Conservation (phyloP, 1,140 invertebrate species). For the Dysdera silvatica region DNA sequence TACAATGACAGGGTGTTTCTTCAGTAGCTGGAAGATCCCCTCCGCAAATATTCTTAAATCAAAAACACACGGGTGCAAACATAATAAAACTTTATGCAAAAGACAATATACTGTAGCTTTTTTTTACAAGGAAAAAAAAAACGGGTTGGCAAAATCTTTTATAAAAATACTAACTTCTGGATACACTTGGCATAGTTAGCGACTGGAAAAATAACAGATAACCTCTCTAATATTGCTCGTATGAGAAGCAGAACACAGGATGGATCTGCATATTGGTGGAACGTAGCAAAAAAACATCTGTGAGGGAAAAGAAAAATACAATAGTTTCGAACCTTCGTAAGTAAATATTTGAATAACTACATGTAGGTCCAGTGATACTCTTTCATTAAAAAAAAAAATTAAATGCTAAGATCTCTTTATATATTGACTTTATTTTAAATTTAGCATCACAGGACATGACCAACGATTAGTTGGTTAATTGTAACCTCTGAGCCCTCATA, state of each 20-base stretch:
- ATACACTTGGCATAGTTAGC: slow-evolving; percentile 8
- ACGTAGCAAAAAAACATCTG: slow-evolving; percentile 17
- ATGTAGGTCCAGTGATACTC: too few relatives aligned
- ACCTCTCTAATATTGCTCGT: slow-evolving; percentile 18
- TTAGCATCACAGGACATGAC: too few relatives aligned
- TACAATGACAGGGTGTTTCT: slow-evolving; percentile 13
- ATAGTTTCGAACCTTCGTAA: too few relatives aligned
- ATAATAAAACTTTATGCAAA: not conserved
- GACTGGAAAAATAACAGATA: slow-evolving; percentile 14
- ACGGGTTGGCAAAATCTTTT: not conserved
- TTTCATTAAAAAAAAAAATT: too few relatives aligned
- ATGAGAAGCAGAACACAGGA: slow-evolving; percentile 4
- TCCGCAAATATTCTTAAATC: slow-evolving; percentile 7
- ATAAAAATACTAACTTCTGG: slow-evolving; percentile 4
- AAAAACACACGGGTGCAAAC: not conserved
- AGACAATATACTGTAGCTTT: not conserved
- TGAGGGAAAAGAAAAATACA: not conserved
- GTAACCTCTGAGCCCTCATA: too few relatives aligned
- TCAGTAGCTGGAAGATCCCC: slow-evolving; percentile 10
- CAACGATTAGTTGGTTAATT: too few relatives aligned
- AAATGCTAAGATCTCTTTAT: too few relatives aligned
- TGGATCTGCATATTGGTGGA: slow-evolving; percentile 19
- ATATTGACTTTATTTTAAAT: too few relatives aligned
- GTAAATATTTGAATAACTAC: too few relatives aligned
- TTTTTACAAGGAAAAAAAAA: not conserved